Evolutionary conservation across 30 jellyfish, hydroid and myxozoan species (phyloP).

Genomic region (Catostylus mosaicus): DNA sequence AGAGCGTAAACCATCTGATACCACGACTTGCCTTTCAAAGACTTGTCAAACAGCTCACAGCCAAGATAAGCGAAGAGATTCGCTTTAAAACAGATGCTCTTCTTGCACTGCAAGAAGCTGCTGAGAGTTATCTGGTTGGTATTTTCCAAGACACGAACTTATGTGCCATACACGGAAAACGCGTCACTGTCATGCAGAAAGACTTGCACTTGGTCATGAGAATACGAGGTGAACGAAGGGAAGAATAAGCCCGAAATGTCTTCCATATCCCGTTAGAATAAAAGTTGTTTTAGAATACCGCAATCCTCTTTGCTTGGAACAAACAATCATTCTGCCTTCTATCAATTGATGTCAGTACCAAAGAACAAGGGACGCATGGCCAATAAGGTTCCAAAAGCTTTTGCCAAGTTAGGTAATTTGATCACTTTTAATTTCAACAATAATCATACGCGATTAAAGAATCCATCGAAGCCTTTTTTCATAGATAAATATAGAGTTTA

Average conservation of each 20-base stretch:
- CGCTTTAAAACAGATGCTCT: constrained; percentile 52
- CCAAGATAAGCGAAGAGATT: not conserved
- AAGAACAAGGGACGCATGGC: too few species aligned
- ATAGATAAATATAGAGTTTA: too few species aligned
- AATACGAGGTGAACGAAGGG: constrained; percentile 41
- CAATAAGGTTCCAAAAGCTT: too few species aligned
- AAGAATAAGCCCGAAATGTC: not conserved
- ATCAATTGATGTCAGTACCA: too few species aligned
- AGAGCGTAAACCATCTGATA: constrained; percentile 21
- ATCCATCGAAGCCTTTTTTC: too few species aligned
- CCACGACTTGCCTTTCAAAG: constrained; percentile 53
- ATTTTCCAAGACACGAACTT: constrained; percentile 51
- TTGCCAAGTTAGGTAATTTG: too few species aligned
- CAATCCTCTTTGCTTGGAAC: not conserved
- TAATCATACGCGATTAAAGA: too few species aligned
- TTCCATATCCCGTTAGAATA: not conserved
- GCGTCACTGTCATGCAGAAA: constrained; percentile 67
- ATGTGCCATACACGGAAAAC: constrained; percentile 57
- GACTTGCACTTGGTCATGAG: constrained; percentile 57
- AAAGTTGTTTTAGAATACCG: too few species aligned
- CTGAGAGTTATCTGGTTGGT: constrained; percentile 61
- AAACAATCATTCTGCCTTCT: too few species aligned
- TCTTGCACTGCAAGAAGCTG: constrained; percentile 68
- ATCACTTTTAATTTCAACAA: too few species aligned
- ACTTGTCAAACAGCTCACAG: constrained; percentile 29